Evolutionary conservation across 2,113 vertebrate genomes (phyloP).

Genomic region (Cnemophilus loriae): DNA sequence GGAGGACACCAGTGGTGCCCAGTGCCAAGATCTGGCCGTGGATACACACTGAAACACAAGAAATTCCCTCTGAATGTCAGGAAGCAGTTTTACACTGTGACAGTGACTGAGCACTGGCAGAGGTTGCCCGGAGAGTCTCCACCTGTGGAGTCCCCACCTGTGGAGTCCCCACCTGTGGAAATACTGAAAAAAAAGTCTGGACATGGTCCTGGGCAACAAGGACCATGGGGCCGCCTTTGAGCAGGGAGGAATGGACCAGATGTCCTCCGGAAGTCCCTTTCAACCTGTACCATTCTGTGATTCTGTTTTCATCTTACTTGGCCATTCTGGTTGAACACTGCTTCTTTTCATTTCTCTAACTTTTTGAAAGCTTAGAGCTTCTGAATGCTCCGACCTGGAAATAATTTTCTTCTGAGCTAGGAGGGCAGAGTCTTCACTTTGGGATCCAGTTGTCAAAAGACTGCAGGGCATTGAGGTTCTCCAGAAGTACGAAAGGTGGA

Average conservation of each 20-base stretch:
- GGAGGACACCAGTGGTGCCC: background rate
- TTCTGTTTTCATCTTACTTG: background rate
- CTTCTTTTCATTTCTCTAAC: background rate
- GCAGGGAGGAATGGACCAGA: background rate
- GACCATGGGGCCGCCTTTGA: background rate
- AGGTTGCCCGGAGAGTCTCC: background rate
- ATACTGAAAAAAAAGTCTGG: background rate
- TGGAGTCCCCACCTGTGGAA: background rate
- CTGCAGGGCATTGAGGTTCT: background rate
- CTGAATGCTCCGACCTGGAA: background rate
- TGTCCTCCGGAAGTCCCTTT: background rate
- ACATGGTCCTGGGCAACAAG: background rate
- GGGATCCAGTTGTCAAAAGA: background rate
- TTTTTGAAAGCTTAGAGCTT: background rate
- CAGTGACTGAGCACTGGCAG: background rate
- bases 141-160: background rate
- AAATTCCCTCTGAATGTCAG: background rate
- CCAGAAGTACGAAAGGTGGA: background rate
- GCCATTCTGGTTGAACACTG: background rate
- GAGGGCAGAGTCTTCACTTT: background rate
- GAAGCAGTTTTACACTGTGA: background rate
- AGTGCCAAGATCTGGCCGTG: background rate
- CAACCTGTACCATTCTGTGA: background rate
- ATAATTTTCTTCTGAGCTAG: background rate
- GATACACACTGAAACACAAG: background rate